Evolutionary conservation across 2,113 vertebrate species (phyloP).

Genomic region (Pteronura brasiliensis): DNA sequence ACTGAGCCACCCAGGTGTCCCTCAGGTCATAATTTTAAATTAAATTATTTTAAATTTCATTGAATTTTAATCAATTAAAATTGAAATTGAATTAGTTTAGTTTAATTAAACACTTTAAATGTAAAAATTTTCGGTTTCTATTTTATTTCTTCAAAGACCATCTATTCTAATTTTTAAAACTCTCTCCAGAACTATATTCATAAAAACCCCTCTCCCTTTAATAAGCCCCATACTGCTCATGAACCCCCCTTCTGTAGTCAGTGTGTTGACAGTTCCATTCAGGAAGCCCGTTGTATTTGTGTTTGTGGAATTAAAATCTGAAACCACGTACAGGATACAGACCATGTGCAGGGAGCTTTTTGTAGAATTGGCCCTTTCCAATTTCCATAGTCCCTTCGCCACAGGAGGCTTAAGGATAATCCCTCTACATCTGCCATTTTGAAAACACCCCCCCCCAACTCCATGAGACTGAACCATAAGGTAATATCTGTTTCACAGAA

Average conservation of each 20-base stretch:
- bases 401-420: not conserved
- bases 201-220: not conserved
- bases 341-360: no score
- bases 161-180: not conserved
- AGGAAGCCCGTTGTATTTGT: not conserved
- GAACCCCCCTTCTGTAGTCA: no score
- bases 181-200: not conserved
- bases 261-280: not conserved
- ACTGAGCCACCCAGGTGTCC: not conserved
- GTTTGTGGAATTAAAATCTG: not conserved
- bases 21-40: not conserved
- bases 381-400: not conserved
- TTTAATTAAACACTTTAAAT: not conserved
- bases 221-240: not conserved
- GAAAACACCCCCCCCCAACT: not conserved
- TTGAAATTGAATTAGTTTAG: not conserved
- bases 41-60: not conserved
- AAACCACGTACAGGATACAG: not conserved
- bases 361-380: not conserved
- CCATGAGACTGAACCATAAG: not conserved
- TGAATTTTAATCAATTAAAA: not conserved
- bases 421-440: no score
- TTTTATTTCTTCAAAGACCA: not conserved
- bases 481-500: not conserved
- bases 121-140: not conserved